Base-by-base conservation (phyloP, 1,140 invertebrate genomes). In the Pemphigus obesinymphae region DNA sequence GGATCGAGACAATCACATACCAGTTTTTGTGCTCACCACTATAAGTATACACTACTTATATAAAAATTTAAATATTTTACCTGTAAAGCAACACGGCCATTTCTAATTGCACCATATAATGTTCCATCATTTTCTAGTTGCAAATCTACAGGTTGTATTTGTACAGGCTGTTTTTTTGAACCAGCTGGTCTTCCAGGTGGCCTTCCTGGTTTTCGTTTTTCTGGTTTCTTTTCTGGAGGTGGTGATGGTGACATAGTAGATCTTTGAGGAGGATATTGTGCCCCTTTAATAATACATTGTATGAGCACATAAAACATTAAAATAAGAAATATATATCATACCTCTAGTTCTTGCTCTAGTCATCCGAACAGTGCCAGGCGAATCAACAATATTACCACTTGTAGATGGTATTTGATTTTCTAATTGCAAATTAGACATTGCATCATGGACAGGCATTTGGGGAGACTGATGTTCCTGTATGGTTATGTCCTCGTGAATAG, bases 91-190 rank as follows among this genome's bases (percentile, higher is more conserved):
- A 91, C 90, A 84, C 93, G 92, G 63, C 94, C 95, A 84, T 92
- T 93, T 81, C 91, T 90, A 63, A 96, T 92, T 45, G 94, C 91
- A 84, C 91, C 92, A 86, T 96, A 96, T 10, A 96, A 89, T 85
- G 92, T 93, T 85, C 91, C 91, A 85, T 96, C 95, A 88, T 96
- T 95, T 84, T 91, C 91, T 82, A 87, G 85, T 15, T 89, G 85
- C 50, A 86, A 87, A 68, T 90, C 89, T 0, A 89, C 86, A 29
- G 88, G 72, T 82, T 84, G 83, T 70, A 84, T 78, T 82, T 84
- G 53, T 72, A 82, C 31, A 31, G 82, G 31, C 76, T 84, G 58
- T 78, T 82, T 82, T 80, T 82, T 87, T 73, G 88, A 86, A 0
- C 86, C 86, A 4, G 88, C 86, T 68, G 87, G 88, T 43, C 84